Evolutionary conservation across 2,113 vertebrate species (phyloP).

Genomic region (Pterocles orientalis): DNA sequence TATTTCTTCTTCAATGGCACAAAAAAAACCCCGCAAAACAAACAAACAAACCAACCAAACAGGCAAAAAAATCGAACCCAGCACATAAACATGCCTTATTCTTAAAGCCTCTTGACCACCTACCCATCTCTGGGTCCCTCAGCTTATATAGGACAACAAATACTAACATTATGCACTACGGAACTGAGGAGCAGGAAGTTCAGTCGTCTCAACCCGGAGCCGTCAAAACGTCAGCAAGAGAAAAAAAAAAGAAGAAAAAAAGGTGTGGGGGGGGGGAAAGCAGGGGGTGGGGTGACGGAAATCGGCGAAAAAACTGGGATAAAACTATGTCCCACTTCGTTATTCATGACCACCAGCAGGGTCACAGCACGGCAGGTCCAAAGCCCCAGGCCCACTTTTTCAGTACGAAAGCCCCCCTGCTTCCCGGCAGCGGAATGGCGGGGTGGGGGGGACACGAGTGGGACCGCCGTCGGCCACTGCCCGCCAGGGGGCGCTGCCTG

Average conservation of each 20-base stretch:
- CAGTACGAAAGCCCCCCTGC: neutral
- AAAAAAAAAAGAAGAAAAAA: accelerated
- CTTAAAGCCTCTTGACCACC: neutral
- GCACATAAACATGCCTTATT: neutral
- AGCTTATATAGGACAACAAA: neutral
- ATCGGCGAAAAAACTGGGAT: neutral
- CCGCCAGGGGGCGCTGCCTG: neutral
- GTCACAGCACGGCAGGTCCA: neutral
- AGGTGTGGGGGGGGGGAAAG: neutral
- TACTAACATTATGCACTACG: neutral
- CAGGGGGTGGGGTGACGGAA: neutral
- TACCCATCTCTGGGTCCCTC: neutral
- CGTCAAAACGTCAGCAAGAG: neutral
- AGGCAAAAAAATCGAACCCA: neutral
- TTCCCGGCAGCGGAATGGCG: neutral
- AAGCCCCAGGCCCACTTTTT: neutral
- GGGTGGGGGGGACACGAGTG: accelerated
- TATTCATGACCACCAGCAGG: neutral
- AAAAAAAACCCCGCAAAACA: neutral
- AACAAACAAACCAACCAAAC: too few relatives aligned
- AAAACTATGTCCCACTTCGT: neutral
- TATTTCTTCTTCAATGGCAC: accelerated
- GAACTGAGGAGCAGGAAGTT: neutral
- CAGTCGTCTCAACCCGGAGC: neutral
- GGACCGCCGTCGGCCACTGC: too few relatives aligned